Base-by-base conservation (phyloP, 2,888 invertebrate species). In the Philopedon plagiatum region DNA sequence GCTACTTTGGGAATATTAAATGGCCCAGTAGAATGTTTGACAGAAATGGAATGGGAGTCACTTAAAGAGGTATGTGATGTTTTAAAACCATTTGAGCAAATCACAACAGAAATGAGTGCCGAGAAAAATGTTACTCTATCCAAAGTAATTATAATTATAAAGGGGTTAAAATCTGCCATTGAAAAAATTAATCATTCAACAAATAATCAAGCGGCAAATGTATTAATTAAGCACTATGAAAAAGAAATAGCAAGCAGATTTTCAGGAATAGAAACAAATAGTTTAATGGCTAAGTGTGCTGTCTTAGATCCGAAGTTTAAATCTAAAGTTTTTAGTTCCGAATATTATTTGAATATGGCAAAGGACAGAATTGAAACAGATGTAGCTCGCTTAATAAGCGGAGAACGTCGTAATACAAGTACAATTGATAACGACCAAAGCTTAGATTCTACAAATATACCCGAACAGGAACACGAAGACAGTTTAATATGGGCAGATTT, bases 121-220 rank as follows among this genome's bases (percentile, higher is more conserved):
- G 76, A 76, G 66, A 76, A 65, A 65, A 58, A 37, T 46, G 71
- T 76, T 5, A 73, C 74, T 15, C 2, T 74, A 13, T 77, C 77
- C 64, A 77, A 75, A 72, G 54, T 77, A n/a, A 72, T 76, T 5
- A 8, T 56, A 29, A 70, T 63, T 5, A 18, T 63, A 5, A 37
- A 57, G 18, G 69, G 69, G 0, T 51, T 70, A 9, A 57, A 51
- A 49, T n/a, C n/a, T n/a, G n/a, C n/a, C n/a, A n/a, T 39, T 2
- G 39, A 15, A 15, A 39, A 39, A 15, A 15, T 39, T 15, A 39
- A 37, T 7, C 34, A 37, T 11, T 11, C 13, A 15, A 39, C 15
- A 15, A 15, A 2, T 5, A 39, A 39, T 39, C 3, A 2, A 39
- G 15, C 2, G 15, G 39, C 39, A 39, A n/a, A 39, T 7, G 13